Evolutionary conservation across 2,888 invertebrate species (phyloP).

Genomic region (Drosophila robusta): DNA sequence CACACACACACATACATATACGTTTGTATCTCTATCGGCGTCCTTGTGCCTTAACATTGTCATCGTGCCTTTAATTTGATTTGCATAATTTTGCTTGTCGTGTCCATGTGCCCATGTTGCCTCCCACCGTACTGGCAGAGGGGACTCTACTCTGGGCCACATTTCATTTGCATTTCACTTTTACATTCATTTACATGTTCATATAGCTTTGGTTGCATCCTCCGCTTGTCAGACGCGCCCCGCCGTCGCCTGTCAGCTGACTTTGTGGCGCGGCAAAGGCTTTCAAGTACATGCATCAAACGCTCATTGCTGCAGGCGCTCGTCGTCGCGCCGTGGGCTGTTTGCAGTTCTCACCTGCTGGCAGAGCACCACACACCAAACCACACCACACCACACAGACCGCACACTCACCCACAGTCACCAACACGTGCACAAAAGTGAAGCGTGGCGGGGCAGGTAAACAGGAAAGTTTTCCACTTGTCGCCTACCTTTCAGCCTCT

Average conservation of each 20-base stretch:
- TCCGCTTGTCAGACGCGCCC: conserved; percentile 45
- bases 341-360: conserved; percentile 18
- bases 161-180: conserved; percentile 49
- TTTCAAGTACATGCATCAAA: conserved; percentile 75
- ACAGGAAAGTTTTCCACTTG: conserved; percentile 60
- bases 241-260: conserved; percentile 60
- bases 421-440: not conserved
- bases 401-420: conserved; percentile 1
- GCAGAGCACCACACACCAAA: conserved; percentile 1
- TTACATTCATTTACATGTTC: conserved; percentile 55
- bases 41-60: conserved; percentile 76
- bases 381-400: not conserved
- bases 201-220: conserved; percentile 49
- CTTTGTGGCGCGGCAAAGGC: conserved; percentile 49
- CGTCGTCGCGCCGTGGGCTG: conserved; percentile 27
- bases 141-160: conserved; percentile 20
- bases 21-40: conserved; percentile 18
- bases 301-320: conserved; percentile 56
- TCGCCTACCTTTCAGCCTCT: conserved; percentile 43
- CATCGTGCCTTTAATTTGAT: conserved; percentile 81
- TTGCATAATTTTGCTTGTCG: conserved; percentile 81
- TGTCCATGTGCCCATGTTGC: conserved; percentile 28
- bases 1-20: too few species aligned
- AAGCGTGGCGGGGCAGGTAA: conserved; percentile 42
- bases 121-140: not conserved